phyloP scores from a whole-genome alignment of 2,888 invertebrate species.

The Cremastinae sp. region DNA sequence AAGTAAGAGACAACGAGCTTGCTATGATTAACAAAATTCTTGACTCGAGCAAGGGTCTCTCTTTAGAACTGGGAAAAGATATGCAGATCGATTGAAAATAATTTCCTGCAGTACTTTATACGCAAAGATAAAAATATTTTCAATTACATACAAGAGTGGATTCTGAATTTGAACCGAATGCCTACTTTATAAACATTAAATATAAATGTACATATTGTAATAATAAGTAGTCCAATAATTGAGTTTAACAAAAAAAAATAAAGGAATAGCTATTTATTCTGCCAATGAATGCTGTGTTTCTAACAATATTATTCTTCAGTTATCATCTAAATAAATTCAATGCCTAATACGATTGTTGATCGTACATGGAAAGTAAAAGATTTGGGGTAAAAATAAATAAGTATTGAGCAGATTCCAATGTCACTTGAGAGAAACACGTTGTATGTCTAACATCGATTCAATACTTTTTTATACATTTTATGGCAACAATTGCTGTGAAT shows the following conservation, averaged over 20 bases:
- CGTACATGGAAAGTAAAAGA: conserved; percentile 27
- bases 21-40: conserved; percentile 65
- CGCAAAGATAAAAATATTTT: no score
- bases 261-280: conserved; percentile 60
- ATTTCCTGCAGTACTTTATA: not conserved
- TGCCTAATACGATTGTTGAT: conserved; percentile 37
- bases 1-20: conserved; percentile 75
- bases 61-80: conserved; percentile 47
- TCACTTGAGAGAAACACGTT: conserved; percentile 8
- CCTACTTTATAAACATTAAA: not conserved
- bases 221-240: conserved; percentile 18
- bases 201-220: not conserved
- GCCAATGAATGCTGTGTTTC: conserved; percentile 55
- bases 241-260: conserved; percentile 37
- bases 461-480: conserved; percentile 31
- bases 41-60: conserved; percentile 58
- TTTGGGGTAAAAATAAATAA: conserved; percentile 5
- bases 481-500: conserved; percentile 38
- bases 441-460: conserved; percentile 34
- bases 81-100: conserved; percentile 63
- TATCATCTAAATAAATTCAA: conserved; percentile 46
- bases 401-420: conserved; percentile 6
- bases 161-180: not conserved
- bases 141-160: not conserved
- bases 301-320: conserved; percentile 49